Percentiles rank a stretch among this genome's conserved stretches.
Conservation (phyloP, 2,888 invertebrate genomes). For the Rhingia campestris region DNA sequence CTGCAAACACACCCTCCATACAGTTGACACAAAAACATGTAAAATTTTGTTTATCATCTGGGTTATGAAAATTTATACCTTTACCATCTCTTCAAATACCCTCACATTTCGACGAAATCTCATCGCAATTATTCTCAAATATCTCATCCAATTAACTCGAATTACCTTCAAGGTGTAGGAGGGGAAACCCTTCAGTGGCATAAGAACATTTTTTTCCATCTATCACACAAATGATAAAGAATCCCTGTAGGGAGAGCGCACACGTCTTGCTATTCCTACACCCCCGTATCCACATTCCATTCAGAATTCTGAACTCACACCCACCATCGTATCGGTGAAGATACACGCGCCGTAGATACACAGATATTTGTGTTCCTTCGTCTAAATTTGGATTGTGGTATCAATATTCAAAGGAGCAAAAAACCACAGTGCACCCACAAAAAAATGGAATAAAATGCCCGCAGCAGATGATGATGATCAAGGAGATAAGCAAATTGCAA, state of each 20-base stretch:
- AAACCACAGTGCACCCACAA: constrained; percentile 3
- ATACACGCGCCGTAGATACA: neutral
- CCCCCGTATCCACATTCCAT: neutral
- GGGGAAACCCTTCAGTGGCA: neutral
- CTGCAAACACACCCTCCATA: too few species aligned
- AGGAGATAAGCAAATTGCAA: constrained; percentile 66
- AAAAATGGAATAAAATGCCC: constrained; percentile 25
- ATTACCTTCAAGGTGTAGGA: constrained; percentile 14
- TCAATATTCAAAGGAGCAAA: constrained; percentile 28
- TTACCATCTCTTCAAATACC: too few species aligned
- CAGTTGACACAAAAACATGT: too few species aligned
- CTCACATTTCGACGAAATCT: too few species aligned
- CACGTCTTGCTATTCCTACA: neutral
- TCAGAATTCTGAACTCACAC: neutral
- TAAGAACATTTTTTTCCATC: neutral
- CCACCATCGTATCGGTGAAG: neutral
- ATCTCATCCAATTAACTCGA: constrained; percentile 34
- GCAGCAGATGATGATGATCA: constrained; percentile 46
- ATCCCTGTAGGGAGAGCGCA: constrained; percentile 5
- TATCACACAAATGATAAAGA: constrained; percentile 13
- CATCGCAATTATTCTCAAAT: neutral
- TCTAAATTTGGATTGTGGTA: constrained; percentile 40
- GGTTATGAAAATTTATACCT: too few species aligned
- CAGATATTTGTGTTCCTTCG: constrained; percentile 13
- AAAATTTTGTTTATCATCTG: too few species aligned